phyloP scores from a whole-genome alignment of 2,888 invertebrate genomes.

The Metopia argyrocephala region DNA sequence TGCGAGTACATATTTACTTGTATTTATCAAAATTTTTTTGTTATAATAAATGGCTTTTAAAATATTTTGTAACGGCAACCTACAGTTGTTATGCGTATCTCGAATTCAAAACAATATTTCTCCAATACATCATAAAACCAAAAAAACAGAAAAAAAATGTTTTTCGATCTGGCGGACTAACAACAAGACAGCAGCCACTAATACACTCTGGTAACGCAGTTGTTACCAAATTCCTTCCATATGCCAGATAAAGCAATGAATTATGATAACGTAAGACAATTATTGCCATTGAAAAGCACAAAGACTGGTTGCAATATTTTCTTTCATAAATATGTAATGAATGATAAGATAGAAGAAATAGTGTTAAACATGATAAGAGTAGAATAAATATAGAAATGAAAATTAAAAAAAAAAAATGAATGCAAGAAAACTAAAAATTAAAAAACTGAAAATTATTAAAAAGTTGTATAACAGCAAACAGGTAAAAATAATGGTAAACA shows the following conservation, averaged over 20 bases:
- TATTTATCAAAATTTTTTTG: slow-evolving; percentile 30
- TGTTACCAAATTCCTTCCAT: not conserved
- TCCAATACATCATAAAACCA: slow-evolving; percentile 18
- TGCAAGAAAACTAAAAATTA: not conserved
- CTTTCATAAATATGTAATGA: not conserved
- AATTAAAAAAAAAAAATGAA: not conserved
- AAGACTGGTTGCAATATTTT: slow-evolving; percentile 41
- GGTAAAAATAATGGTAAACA: not conserved
- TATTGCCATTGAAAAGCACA: slow-evolving; percentile 32
- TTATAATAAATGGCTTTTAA: slow-evolving; percentile 58
- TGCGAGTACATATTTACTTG: not conserved
- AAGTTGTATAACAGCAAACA: slow-evolving; percentile 25
- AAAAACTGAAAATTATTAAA: not conserved
- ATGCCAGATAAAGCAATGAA: slow-evolving; percentile 40
- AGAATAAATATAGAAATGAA: not conserved
- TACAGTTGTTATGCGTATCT: slow-evolving; percentile 45
- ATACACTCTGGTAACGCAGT: not conserved
- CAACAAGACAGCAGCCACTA: not conserved
- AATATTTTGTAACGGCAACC: slow-evolving; percentile 64
- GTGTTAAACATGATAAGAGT: slow-evolving; percentile 10
- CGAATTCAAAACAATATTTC: not conserved
- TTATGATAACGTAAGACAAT: slow-evolving; percentile 44
- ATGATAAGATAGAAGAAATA: slow-evolving; percentile 21
- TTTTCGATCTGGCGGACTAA: not conserved
- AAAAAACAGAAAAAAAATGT: not conserved